Base-by-base conservation (phyloP, 2,797 vertebrate genomes). In the Lates japonicus region DNA sequence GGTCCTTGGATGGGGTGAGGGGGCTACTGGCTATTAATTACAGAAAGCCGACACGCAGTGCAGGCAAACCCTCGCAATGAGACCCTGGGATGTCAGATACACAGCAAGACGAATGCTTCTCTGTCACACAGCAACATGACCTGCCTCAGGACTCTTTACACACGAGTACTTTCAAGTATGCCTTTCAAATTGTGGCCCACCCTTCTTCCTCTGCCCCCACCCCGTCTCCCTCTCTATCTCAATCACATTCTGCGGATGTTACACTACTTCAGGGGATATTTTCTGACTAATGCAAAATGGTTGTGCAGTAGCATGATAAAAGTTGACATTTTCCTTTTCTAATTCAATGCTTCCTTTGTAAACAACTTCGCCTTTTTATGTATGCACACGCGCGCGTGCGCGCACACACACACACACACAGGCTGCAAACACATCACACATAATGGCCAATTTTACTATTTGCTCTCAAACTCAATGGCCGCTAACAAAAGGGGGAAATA, bases 21-120 rank as follows among this genome's bases (percentile, higher is more conserved):
- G 89, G 92, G 88, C 80, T 88, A 87, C 87, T 90, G 88, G 92
- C 93, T 93, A 94, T 95, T 95, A 94, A 95, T 95, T 94, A 95
- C 93, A 92, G 90, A 90, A 91, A 93, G 91, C 80, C 59, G 85
- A 91, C 90, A 91, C 58, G 73, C 84, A 73, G 86, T 13, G 80
- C 83, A 81, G 87, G 89, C 87, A 86, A 92, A 89, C 88, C 84
- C 86, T 83, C 19, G 90, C 91, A 87, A 86, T 68, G 85, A 92
- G 87, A 93, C 88, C 92, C 90, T 83, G 92, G 85, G 88, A 94
- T 44, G 89, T 93, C 85, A 89, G 90, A 91, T 87, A 86, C 69
- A 81, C 74, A 19, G 90, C 73, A 88, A 93, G 91, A 94, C 90
- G 74, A 93, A 95, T 91, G 89, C 84, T 78, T 74, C 81, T 70